Evolutionary conservation across 2,888 invertebrate species (phyloP), one percentile per base, ranked within the genome.

Genomic region (Cyclophora albipunctata): DNA sequence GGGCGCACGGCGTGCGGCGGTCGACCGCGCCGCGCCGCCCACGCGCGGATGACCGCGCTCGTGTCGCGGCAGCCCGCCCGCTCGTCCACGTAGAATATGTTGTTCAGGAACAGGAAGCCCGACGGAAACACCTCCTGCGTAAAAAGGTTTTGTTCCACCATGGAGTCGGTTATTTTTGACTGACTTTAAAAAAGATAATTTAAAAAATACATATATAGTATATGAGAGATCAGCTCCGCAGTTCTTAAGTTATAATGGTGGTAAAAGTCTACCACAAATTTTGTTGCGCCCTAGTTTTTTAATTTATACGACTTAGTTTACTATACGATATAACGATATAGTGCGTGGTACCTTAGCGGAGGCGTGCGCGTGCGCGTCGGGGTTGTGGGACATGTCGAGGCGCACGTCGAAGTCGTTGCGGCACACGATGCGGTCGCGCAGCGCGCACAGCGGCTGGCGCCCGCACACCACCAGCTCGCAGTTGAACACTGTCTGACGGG

Each of bases 371-470:
- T 81, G 70, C 0, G 58, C 50, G 7, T 82, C 69, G 0, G 91
- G 91, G 45, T 84, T 67, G 3, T 84, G 66, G 54, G 93, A 92
- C 1, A 91, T 80, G 67, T 94, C 94, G 40, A 88, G 79, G 33
- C 91, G 84, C 58, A 91, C 79, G 50, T 90, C 90, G 33, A 86
- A 72, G 74, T 97, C 95, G 58, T 93, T 92, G 46, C 91, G 75
- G 73, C 98, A 98, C 20, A 87, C 81, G 58, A 97, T 92, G 60
- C 91, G 90, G 69, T 96, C 95, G 3, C 94, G 90, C 42, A 98
- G 80, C 45, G 92, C 91, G n/a, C 91, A 84, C 57, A 98, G 84
- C 34, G 84, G 88, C 72, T 95, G 94, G 7, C 78, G 64, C 0
- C 85, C 85, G 45, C 64, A 42, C 61, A 77, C 34, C 54, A 80